Conservation (phyloP, 2,113 vertebrate genomes). For the Pachypanchax playfairii region DNA sequence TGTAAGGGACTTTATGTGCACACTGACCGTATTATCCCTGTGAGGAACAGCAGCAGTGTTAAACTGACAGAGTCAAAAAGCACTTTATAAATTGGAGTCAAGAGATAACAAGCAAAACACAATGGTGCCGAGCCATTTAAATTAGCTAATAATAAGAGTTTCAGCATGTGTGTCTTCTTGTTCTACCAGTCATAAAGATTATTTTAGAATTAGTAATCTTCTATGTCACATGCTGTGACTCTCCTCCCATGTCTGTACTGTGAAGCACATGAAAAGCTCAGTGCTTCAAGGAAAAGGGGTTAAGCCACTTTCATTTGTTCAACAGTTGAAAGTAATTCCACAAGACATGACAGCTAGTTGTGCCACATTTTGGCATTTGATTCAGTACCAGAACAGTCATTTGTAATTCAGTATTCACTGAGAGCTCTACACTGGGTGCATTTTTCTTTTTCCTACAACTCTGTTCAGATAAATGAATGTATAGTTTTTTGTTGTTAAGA, state of each 20-base stretch:
- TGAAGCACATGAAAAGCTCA: constrained; percentile 21
- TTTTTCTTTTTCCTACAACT: not conserved
- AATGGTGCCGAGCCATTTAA: constrained; percentile 16
- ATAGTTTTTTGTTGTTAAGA: not conserved
- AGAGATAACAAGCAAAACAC: constrained; percentile 1
- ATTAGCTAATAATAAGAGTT: constrained; percentile 11
- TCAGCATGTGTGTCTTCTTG: constrained; percentile 12
- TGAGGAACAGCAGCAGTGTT: constrained; percentile 25
- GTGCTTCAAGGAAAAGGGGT: constrained; percentile 18
- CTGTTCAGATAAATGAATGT: not conserved
- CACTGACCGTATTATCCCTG: constrained; percentile 19
- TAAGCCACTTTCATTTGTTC: constrained; percentile 32
- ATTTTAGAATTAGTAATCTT: constrained; percentile 19
- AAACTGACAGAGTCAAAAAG: constrained; percentile 21
- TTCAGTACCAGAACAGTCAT: constrained; percentile 11
- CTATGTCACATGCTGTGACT: constrained; percentile 10
- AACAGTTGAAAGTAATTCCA: constrained; percentile 34
- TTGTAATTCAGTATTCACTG: constrained; percentile 27
- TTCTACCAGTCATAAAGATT: constrained; percentile 18
- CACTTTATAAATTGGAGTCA: not conserved
- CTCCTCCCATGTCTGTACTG: constrained; percentile 11
- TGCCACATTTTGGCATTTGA: constrained; percentile 32
- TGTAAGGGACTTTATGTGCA: constrained; percentile 19
- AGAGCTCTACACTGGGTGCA: not conserved
- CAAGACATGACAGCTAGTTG: constrained; percentile 34